Evolutionary conservation across 1,140 invertebrate species (phyloP).

Genomic region (Anastrepha ludens): DNA sequence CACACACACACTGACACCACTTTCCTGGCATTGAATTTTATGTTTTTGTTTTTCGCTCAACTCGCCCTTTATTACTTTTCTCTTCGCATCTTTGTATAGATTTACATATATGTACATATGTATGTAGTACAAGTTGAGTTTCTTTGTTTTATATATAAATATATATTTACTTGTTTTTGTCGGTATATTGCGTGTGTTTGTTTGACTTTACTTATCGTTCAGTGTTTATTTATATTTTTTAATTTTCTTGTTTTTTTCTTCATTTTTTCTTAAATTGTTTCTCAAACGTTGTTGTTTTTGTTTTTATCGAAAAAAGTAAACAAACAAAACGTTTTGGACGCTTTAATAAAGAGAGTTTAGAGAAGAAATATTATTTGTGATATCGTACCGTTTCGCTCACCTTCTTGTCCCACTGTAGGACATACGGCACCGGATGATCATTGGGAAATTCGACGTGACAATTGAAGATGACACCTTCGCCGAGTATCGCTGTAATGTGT

Average conservation of each 20-base stretch:
- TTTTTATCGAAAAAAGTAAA: slow-evolving; percentile 56
- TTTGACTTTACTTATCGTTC: slow-evolving; percentile 46
- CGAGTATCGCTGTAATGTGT: slow-evolving; percentile 95
- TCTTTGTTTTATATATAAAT: too few relatives aligned
- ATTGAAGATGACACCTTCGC: slow-evolving; percentile 96
- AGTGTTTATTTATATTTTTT: slow-evolving; percentile 28
- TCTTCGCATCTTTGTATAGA: slow-evolving; percentile 1
- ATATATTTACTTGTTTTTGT: neutral
- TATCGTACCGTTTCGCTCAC: slow-evolving; percentile 95
- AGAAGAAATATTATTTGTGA: slow-evolving; percentile 77
- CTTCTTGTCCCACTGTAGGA: slow-evolving; percentile 98
- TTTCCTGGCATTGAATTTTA: neutral
- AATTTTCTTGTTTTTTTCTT: slow-evolving; percentile 21
- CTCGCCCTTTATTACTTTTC: neutral
- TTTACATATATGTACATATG: too few relatives aligned
- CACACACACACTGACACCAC: neutral
- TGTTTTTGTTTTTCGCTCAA: slow-evolving; percentile 24
- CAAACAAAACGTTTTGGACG: slow-evolving; percentile 58
- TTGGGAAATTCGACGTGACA: slow-evolving; percentile 97
- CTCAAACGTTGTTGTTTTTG: slow-evolving; percentile 52
- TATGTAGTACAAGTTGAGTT: neutral
- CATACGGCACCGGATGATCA: slow-evolving; percentile 94
- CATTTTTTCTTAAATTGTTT: slow-evolving; percentile 43
- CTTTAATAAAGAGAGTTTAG: slow-evolving; percentile 78
- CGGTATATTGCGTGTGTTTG: neutral